phyloP scores from a whole-genome alignment of 2,888 invertebrate species.

The Tuberolachnus salignus region DNA sequence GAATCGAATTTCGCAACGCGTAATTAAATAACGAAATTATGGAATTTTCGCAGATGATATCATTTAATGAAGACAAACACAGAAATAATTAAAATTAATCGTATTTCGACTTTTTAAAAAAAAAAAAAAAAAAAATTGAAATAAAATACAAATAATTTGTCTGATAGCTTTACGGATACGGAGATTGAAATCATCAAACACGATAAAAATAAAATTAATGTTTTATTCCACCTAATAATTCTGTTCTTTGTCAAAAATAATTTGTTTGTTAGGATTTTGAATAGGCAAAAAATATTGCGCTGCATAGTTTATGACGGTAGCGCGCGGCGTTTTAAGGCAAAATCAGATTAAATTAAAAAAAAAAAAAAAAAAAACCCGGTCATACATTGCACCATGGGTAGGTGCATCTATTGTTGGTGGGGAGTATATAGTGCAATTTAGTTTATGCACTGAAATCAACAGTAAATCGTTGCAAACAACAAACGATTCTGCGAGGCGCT shows the following conservation, averaged over 20 bases:
- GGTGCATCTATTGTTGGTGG: no score
- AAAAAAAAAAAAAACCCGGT: no score
- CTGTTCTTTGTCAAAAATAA: not conserved
- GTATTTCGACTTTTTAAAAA: not conserved
- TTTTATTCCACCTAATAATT: no score
- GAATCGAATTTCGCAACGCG: not conserved
- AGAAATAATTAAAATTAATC: not conserved
- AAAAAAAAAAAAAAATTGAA: no score
- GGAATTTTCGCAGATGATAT: not conserved
- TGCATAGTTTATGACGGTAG: not conserved
- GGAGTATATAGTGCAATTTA: no score
- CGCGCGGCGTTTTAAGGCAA: not conserved
- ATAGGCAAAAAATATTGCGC: not conserved
- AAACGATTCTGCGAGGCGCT: no score
- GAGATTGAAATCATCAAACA: not conserved
- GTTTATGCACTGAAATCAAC: no score
- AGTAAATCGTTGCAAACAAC: no score
- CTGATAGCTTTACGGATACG: no score
- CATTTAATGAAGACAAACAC: not conserved
- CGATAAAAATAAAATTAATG: not conserved
- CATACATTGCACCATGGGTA: no score
- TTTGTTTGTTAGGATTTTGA: not conserved
- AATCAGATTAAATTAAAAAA: not conserved
- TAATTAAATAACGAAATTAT: not conserved
- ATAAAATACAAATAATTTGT: not conserved